Conservation (phyloP, 2,113 vertebrate genomes). For the Leptocoma aspasia region DNA sequence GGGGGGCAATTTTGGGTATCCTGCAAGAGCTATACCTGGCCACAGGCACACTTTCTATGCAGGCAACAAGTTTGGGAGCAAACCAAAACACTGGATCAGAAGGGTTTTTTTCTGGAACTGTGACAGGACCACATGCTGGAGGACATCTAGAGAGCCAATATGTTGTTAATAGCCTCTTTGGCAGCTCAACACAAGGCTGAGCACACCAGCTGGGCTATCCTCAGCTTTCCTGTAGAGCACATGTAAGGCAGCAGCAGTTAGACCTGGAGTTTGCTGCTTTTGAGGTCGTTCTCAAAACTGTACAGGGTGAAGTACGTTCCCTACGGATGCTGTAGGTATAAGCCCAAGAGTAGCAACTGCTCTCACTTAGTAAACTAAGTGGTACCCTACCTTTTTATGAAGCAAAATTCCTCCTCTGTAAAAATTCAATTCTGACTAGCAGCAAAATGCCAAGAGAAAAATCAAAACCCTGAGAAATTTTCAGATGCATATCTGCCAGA, state of each 20-base stretch:
- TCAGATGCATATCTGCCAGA: neutral
- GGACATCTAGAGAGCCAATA: neutral
- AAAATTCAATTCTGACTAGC: neutral
- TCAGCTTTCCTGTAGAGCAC: neutral
- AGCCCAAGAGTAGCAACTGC: neutral
- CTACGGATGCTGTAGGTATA: accelerated
- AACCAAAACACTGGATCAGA: neutral
- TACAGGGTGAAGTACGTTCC: neutral
- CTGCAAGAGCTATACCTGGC: neutral
- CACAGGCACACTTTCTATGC: neutral
- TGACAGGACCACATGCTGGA: neutral
- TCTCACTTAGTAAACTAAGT: neutral
- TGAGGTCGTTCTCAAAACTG: neutral
- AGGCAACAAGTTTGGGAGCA: neutral
- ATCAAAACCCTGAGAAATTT: neutral
- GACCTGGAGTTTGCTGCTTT: neutral
- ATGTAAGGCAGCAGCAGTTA: neutral
- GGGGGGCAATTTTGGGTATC: neutral
- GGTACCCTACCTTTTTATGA: neutral
- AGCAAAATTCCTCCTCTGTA: neutral
- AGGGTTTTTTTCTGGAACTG: neutral
- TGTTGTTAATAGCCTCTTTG: neutral
- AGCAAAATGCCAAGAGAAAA: neutral
- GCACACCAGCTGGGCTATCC: neutral
- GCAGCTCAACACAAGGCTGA: neutral